These are phyloP conservation scores for Aporophyla nigra DNA, from an alignment of 2,888 invertebrate genomes.

Conservation along the genomic window DNA sequence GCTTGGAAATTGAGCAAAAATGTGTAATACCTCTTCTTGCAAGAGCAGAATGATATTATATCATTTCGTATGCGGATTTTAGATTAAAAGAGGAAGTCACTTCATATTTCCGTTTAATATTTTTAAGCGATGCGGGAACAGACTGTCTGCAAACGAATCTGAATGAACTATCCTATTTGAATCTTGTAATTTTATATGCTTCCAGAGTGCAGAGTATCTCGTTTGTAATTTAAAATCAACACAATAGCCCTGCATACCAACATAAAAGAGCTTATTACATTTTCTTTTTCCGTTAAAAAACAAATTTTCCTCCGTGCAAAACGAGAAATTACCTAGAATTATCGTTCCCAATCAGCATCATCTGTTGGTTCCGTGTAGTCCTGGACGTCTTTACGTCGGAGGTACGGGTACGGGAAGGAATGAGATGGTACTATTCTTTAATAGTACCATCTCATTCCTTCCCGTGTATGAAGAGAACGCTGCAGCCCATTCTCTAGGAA, in stretches of 20 bases:
- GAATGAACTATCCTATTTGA: not conserved
- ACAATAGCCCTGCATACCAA: too few species aligned
- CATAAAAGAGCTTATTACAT: not conserved
- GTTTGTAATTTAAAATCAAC: not conserved
- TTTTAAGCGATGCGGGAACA: slow-evolving; percentile 1
- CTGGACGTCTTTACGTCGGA: too few species aligned
- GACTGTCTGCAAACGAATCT: not conserved
- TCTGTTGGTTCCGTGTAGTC: not conserved
- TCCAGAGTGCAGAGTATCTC: not conserved
- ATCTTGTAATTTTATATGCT: not conserved
- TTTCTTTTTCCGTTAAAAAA: not conserved
- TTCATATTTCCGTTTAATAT: slow-evolving; percentile 28
- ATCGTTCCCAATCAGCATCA: not conserved
- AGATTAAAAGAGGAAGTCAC: slow-evolving; percentile 50
- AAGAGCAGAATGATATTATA: slow-evolving; percentile 33
- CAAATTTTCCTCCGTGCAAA: not conserved
- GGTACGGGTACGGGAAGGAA: too few species aligned
- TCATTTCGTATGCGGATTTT: slow-evolving; percentile 55
- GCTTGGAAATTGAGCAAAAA: slow-evolving; percentile 56
- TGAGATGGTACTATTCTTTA: too few species aligned
- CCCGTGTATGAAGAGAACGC: too few species aligned
- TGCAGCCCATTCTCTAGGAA: too few species aligned
- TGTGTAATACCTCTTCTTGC: slow-evolving; percentile 42
- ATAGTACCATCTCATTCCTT: too few species aligned
- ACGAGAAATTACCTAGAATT: not conserved